A percentile compares a stretch with the other conserved stretches of the same genome.
Evolutionary conservation across 2,888 invertebrate species (phyloP).

Genomic region (Drosophila sordidula): DNA sequence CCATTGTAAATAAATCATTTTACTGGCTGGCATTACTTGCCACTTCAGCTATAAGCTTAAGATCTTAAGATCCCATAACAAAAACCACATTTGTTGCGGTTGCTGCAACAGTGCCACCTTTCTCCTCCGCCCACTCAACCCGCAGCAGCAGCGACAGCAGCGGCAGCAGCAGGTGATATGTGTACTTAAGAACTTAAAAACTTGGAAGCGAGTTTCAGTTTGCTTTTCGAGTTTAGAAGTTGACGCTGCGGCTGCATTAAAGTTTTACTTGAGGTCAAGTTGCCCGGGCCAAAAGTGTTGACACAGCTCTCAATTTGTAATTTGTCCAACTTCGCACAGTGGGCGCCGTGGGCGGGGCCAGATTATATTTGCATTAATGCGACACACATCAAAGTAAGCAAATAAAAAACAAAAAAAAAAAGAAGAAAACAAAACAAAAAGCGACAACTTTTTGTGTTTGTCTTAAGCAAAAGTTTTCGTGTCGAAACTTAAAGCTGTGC

Average conservation of each 20-base stretch:
- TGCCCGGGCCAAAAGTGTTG: constrained; percentile 45
- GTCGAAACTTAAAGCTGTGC: constrained; percentile 56
- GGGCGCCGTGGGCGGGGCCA: constrained; percentile 16
- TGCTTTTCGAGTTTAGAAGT: constrained; percentile 46
- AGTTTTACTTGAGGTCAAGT: constrained; percentile 60
- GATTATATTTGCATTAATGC: constrained; percentile 71
- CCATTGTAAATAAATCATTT: constrained; percentile 64
- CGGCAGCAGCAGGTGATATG: constrained; percentile 61
- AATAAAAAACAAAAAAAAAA: constrained; percentile 10
- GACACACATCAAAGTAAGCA: constrained; percentile 45
- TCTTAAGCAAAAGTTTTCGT: constrained; percentile 26
- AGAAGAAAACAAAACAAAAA: not conserved
- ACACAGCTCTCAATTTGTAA: constrained; percentile 69
- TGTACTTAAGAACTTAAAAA: constrained; percentile 71
- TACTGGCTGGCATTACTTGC: constrained; percentile 48
- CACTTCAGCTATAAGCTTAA: constrained; percentile 52
- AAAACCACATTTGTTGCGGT: constrained; percentile 65
- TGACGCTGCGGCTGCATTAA: constrained; percentile 63
- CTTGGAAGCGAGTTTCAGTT: constrained; percentile 61
- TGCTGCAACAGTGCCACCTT: constrained; percentile 9
- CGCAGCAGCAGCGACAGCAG: constrained; percentile 34
- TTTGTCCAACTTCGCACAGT: constrained; percentile 45
- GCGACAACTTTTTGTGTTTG: constrained; percentile 32
- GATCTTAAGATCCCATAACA: constrained; percentile 47
- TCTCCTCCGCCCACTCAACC: not conserved